Evolutionary conservation across 1,140 invertebrate genomes (phyloP).

Genomic region (Heliothis subflexa): DNA sequence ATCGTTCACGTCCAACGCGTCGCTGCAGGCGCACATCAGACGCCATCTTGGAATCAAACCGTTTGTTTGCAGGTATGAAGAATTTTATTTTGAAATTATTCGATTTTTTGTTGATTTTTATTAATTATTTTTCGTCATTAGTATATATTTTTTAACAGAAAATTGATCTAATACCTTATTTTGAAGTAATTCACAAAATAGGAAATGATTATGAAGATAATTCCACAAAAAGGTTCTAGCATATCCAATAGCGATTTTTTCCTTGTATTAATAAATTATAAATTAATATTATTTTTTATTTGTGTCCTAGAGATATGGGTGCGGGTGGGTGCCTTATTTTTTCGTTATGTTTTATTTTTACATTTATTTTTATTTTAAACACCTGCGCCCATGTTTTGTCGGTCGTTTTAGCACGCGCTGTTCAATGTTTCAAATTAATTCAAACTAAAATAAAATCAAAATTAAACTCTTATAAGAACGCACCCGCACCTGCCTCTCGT

Average conservation of each 20-base stretch:
- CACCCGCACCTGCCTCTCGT: constrained; percentile 39
- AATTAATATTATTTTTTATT: neutral
- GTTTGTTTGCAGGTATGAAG: constrained; percentile 83
- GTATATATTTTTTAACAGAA: neutral
- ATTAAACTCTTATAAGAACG: constrained; percentile 13
- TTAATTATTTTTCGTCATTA: neutral
- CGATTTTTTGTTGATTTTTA: neutral
- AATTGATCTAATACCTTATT: neutral
- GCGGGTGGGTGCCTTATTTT: constrained; percentile 55
- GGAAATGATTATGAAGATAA: too few species aligned
- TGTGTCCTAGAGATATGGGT: constrained; percentile 55
- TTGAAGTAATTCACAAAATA: too few species aligned
- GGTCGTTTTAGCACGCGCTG: constrained; percentile 13
- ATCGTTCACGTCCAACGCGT: constrained; percentile 84
- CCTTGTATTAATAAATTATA: too few species aligned
- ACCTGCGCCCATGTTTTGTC: constrained; percentile 59
- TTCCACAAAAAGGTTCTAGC: too few species aligned
- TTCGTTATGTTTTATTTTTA: neutral
- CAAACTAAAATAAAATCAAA: neutral
- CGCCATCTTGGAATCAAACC: constrained; percentile 85
- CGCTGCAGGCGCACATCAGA: constrained; percentile 83
- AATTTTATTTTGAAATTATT: neutral
- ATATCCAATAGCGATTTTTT: neutral
- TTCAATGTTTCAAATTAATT: neutral
- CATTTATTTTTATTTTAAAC: constrained; percentile 29